Base-by-base conservation (phyloP, 2,113 vertebrate species). In the Notothenia rossii region DNA sequence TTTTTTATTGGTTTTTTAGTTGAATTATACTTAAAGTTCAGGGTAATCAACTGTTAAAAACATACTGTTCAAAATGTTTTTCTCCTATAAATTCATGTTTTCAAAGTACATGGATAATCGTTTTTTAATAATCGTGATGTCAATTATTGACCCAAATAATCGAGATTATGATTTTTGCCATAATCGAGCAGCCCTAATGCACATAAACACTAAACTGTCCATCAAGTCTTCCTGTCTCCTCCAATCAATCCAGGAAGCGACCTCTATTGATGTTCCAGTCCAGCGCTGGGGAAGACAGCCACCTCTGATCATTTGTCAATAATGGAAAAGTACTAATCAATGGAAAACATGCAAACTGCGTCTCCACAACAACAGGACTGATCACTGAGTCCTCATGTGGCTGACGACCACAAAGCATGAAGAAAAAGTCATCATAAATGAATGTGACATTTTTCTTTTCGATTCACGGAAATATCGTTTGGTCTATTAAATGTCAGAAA, bases 281-380 rank as follows among this genome's bases (percentile, higher is more conserved):
- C 13, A n/a, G 60, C 11, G 68, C 73, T 61, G 17, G 7, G 14
- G 51, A 43, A 49, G 63, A 43, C 72, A 13, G 74, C 46, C 51
- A 1, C 61, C 40, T 46, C 51, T 69, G 81, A 78, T 82, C 59
- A 62, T n/a, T 81, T 2, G 45, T 76, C 81, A 77, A 79, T 84
- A 82, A 45, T 17, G 25, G 60, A 62, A 82, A 59, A 75, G 70
- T 40, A 72, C 45, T 72, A 72, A 81, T 72, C 81, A n/a, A 80
- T 77, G 4, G 13, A 20, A 43, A 51, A 58, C 0, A 6, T 49
- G 45, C 61, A 61, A 63, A 56, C 54, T 0, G 68, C 55, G 46
- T 65, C 68, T 61, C 18, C 12, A 45, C 54, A 71, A 22, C 0
- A 10, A 10, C 29, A 68, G 20, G 67, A 14, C 43, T 11, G 8